Percentiles rank a stretch among this genome's conserved stretches.
These are phyloP conservation scores for Coccyzus lansbergi DNA, from an alignment of 2,797 vertebrate species.

Conservation along the genomic window DNA sequence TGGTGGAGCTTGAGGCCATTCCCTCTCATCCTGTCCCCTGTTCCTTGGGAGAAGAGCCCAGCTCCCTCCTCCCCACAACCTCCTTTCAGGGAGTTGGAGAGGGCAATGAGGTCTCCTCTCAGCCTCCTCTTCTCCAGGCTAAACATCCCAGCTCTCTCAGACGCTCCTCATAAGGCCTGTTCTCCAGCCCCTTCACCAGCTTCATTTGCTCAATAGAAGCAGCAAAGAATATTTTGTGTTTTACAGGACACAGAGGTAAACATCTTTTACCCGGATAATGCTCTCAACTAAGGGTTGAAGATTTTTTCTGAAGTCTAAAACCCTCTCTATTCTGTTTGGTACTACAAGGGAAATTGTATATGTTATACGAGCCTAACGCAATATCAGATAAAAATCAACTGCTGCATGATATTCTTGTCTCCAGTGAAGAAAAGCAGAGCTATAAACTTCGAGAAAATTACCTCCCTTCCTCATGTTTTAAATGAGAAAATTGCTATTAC, in stretches of 20 bases:
- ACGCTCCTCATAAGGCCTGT: no score
- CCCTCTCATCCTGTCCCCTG: no score
- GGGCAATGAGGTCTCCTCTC: no score
- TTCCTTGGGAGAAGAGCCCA: no score
- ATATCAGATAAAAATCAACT: not conserved
- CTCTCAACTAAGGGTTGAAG: not conserved
- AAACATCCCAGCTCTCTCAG: no score
- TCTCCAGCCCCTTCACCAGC: no score
- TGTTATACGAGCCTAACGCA: not conserved
- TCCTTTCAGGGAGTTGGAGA: no score
- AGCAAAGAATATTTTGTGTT: not conserved
- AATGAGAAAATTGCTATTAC: conserved; percentile 2
- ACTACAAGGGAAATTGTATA: not conserved
- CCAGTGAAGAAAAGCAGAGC: not conserved
- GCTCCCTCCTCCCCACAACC: no score
- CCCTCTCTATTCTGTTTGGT: not conserved
- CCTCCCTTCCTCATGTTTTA: not conserved
- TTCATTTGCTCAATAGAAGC: no score
- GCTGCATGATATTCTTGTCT: not conserved
- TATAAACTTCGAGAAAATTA: not conserved
- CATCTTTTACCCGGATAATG: not conserved
- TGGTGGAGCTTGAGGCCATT: no score
- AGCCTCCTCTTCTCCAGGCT: no score
- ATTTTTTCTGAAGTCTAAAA: not conserved
- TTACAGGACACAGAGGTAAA: not conserved